Base-by-base conservation (phyloP, 2,888 invertebrate species). In the Machimus atricapillus region DNA sequence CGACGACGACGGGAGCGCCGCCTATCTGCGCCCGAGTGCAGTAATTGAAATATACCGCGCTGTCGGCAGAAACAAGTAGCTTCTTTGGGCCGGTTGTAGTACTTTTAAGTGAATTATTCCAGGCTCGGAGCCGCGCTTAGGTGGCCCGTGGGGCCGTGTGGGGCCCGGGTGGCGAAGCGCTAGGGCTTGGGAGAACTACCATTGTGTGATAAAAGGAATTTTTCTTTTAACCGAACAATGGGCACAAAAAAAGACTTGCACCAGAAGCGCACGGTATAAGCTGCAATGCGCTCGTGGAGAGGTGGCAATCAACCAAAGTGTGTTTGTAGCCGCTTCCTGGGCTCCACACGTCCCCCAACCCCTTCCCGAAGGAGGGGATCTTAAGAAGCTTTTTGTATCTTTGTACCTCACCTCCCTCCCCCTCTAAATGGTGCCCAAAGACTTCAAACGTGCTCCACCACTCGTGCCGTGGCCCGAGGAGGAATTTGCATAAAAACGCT, bases 11-110 rank as follows among this genome's bases (percentile, higher is more conserved):
- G 31, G 76, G 76, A 34, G 31, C 79, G 19, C 27, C 79, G 19
- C 27, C 43, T 46, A 81, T 52, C 56, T 81, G 31, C 27, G 27
- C 31, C 31, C 81, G 14, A 81, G 81, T 81, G 81, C 81, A 56
- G 81, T 81, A 81, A 81, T 81, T 81, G 81, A 81, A 81, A 81
- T 81, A 81, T 52, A 81, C 81, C 52, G 81, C 27, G 81, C 81
- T 81, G 81, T 81, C 81, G 52, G 81, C 81, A 81, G 81, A 52
- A 81, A 52, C 81, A 81, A 81, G 81, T 81, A 81, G 81, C 81
- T 52, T 81, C 56, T 66, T 27, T 2, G 66, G 27, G 66, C 4
- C 23, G 52, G 46, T 34, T 81, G 40, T 81, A 81, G 81, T 81
- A 56, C 81, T 23, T 81, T 81, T 81, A 81, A 81, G 81, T 81